Evolutionary conservation across 2,888 invertebrate genomes (phyloP).

Genomic region (Masnerella sp.): DNA sequence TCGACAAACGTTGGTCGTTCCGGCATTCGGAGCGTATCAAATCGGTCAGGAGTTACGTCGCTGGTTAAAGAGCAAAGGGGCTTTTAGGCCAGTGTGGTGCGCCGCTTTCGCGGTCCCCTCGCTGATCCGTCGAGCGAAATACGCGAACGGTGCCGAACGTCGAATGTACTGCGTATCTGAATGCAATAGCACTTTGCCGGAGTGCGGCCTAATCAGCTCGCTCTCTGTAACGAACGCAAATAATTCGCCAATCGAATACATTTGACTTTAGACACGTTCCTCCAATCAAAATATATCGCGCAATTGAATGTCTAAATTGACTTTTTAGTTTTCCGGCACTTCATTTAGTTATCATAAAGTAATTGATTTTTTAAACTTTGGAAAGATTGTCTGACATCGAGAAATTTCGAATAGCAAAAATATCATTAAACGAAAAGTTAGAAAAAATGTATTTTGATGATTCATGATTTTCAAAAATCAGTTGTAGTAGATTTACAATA

Average conservation of each 20-base stretch:
- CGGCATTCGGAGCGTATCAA: slow-evolving; percentile 44
- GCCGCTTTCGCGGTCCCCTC: slow-evolving; percentile 39
- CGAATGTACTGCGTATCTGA: slow-evolving; percentile 40
- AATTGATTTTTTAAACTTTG: no score
- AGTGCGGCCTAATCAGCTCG: slow-evolving; percentile 50
- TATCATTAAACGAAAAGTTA: no score
- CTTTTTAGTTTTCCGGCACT: no score
- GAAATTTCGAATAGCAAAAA: no score
- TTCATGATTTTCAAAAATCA: no score
- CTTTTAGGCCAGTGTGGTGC: slow-evolving; percentile 47
- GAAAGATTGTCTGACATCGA: no score
- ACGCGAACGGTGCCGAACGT: slow-evolving; percentile 23
- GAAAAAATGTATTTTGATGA: no score
- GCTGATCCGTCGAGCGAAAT: slow-evolving; percentile 38
- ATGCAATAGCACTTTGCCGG: slow-evolving; percentile 55
- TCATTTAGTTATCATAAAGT: neutral
- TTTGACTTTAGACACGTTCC: slow-evolving; percentile 50
- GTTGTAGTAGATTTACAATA: no score
- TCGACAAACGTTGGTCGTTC: slow-evolving; percentile 42
- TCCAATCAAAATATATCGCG: slow-evolving; percentile 22
- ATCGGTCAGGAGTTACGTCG: slow-evolving; percentile 48
- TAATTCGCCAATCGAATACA: slow-evolving; percentile 47
- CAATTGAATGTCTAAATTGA: no score
- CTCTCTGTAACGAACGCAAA: slow-evolving; percentile 50
- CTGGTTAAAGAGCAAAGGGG: slow-evolving; percentile 58